A percentile compares a stretch with the other conserved stretches of the same genome.
Evolutionary conservation across 2,113 vertebrate genomes (phyloP).

Genomic region (Tupaia chinensis): DNA sequence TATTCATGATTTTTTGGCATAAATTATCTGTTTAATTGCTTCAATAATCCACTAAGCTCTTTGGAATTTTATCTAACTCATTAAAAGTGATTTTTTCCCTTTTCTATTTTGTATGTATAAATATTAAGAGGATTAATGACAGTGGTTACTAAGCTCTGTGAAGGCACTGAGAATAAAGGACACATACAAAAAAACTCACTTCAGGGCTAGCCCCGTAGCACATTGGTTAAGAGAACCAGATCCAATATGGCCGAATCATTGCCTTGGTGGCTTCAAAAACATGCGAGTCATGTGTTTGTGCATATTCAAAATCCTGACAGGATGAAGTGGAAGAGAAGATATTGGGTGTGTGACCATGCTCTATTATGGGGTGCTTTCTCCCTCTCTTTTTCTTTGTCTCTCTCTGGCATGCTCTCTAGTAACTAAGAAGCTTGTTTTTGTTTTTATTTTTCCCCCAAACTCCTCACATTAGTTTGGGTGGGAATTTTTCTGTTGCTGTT

Average conservation of each 20-base stretch:
- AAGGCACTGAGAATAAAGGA: neutral
- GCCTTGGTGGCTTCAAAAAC: no score
- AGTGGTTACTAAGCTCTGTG: neutral
- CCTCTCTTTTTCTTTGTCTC: no score
- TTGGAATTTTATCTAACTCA: conserved; percentile 18
- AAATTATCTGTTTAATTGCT: conserved; percentile 25
- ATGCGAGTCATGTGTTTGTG: no score
- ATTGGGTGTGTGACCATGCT: no score
- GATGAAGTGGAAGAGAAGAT: no score
- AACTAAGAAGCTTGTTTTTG: no score
- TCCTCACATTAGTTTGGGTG: neutral
- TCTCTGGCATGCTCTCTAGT: no score
- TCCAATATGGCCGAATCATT: no score
- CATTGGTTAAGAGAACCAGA: no score
- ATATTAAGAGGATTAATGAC: conserved; percentile 6
- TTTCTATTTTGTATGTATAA: neutral
- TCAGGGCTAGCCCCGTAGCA: no score
- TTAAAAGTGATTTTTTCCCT: conserved; percentile 7
- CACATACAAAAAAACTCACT: conserved; percentile 4
- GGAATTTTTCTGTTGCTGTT: neutral
- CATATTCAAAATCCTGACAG: no score
- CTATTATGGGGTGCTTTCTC: no score
- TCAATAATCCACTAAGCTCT: neutral
- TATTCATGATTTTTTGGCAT: neutral
- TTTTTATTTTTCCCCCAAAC: neutral